Evolutionary conservation across 2,888 invertebrate species (phyloP).

Genomic region (Loripinus fragilis): DNA sequence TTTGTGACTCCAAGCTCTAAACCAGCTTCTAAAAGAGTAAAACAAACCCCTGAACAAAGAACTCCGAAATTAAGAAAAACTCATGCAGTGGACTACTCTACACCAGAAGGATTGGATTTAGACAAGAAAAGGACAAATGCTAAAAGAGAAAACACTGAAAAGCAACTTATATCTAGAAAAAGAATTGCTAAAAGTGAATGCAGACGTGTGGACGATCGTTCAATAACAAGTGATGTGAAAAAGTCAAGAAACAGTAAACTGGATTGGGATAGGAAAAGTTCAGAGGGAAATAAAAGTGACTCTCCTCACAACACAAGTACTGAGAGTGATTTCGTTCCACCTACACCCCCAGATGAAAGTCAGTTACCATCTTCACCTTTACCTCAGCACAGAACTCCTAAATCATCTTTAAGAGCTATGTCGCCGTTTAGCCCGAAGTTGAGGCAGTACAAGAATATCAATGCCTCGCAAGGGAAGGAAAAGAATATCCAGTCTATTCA

Average conservation of each 20-base stretch:
- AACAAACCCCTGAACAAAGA: slow-evolving; percentile 20
- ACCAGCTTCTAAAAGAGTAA: slow-evolving; percentile 38
- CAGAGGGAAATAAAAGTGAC: neutral
- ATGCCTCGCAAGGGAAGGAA: neutral
- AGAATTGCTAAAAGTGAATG: slow-evolving; percentile 36
- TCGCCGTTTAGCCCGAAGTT: slow-evolving; percentile 51
- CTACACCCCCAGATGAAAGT: slow-evolving; percentile 78
- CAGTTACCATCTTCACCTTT: slow-evolving; percentile 42
- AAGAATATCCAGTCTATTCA: neutral
- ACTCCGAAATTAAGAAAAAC: slow-evolving; percentile 38
- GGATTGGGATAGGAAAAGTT: neutral
- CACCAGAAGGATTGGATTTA: slow-evolving; percentile 39
- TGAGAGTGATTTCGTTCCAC: slow-evolving; percentile 78
- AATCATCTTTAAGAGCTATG: neutral
- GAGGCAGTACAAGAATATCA: neutral
- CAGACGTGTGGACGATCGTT: slow-evolving; percentile 2
- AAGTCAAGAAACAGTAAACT: neutral
- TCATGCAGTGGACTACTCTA: slow-evolving; percentile 31
- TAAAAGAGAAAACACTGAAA: neutral
- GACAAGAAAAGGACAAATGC: slow-evolving; percentile 26
- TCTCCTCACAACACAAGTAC: slow-evolving; percentile 55
- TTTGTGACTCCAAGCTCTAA: slow-evolving; percentile 44
- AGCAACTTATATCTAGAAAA: slow-evolving; percentile 21
- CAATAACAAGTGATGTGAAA: neutral
- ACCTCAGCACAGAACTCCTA: slow-evolving; percentile 24